These are phyloP conservation scores for Dromas ardeola DNA, from an alignment of 2,113 vertebrate genomes.

Conservation along the genomic window DNA sequence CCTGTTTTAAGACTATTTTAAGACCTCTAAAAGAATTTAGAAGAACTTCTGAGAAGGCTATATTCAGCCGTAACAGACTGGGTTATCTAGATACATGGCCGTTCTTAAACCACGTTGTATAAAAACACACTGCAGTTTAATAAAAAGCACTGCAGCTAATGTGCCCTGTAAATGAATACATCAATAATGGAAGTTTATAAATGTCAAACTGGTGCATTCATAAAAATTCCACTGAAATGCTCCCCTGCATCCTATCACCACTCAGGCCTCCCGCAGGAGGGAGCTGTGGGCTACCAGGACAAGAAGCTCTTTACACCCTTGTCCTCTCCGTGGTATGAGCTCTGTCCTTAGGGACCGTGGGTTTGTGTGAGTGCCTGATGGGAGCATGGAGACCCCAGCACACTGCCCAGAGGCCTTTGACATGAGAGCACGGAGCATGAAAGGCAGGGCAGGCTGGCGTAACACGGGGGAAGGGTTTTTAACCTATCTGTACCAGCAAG, in stretches of 20 bases:
- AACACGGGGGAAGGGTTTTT: background rate
- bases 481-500: background rate
- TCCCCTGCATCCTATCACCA: background rate
- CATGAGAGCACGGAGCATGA: background rate
- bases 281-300: background rate
- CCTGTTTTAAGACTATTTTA: conserved; percentile 6
- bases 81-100: background rate
- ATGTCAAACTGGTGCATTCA: background rate
- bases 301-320: background rate
- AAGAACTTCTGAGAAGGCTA: background rate
- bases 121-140: conserved; percentile 3
- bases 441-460: accelerated
- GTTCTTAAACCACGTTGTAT: background rate
- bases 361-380: background rate
- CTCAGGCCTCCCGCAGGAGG: background rate
- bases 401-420: background rate
- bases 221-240: background rate
- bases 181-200: background rate
- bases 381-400: background rate
- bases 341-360: accelerated
- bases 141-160: background rate
- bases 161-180: background rate
- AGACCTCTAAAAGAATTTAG: conserved; percentile 8
- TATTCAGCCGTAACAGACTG: background rate
- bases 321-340: background rate